Evolutionary conservation across 2,888 invertebrate genomes (phyloP), one percentile per base, ranked within the genome.

Genomic region (Adelphocoris suturalis): DNA sequence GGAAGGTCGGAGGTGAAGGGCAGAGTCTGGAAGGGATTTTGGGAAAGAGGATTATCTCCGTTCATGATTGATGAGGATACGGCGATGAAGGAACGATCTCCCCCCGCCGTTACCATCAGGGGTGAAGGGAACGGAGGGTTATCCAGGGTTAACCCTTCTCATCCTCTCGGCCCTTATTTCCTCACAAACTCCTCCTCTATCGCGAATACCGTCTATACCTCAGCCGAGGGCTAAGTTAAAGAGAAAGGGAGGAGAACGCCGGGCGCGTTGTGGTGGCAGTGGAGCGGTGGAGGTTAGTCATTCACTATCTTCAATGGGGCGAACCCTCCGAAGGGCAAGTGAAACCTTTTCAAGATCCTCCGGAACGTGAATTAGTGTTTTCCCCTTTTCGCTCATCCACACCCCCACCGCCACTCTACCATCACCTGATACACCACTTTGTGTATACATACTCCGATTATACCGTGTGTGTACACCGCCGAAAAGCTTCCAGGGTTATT

Each of bases 31-130:
- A 47, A 78, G 47, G 82, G 82, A 82, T 82, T 82, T 19, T 52
- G 82, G 82, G 48, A 81, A 82, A 82, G 82, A 82, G 82, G 82
- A 82, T 82, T 82, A 82, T 82, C 82, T 82, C 23, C 68, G 52
- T 82, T 82, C 82, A 82, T 82, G 82, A 82, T 82, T 82, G 82
- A 82, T 82, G 82, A 82, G 82, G 82, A 82, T 82, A 52, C 48
- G 52, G 23, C 52, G 82, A 78, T 46, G 82, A 82, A 52, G 82
- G 28, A 82, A 19, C 11, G 68, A 23, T 37, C 37, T 7, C 37
- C 37, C 37, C 37, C 37, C 37, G n/a, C 37, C 37, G 3, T 7
- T 37, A 37, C 7, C 37, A 7, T 7, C 37, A 2, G 37, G 37
- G 78, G 28, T 9, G 80, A 0, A 14, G 82, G 52, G 27, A 13